phyloP scores from a whole-genome alignment of 2,888 invertebrate species.

The Pemphredon lugubris region DNA sequence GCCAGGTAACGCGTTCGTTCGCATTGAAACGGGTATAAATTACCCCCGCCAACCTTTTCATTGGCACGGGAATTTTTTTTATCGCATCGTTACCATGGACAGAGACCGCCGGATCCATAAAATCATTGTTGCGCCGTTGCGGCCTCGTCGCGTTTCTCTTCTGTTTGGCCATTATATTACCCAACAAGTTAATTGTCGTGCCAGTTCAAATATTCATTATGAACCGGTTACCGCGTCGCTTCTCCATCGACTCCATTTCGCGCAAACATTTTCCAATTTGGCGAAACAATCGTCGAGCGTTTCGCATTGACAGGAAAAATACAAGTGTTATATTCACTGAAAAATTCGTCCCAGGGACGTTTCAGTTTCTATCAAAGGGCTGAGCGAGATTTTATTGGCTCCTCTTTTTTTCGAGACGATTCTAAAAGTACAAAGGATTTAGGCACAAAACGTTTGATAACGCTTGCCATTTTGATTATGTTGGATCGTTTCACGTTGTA shows the following conservation, averaged over 20 bases:
- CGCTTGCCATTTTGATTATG: too few relatives aligned
- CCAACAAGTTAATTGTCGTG: constrained; percentile 68
- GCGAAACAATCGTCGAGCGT: constrained; percentile 42
- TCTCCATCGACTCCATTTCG: constrained; percentile 40
- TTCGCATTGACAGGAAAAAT: constrained; percentile 6
- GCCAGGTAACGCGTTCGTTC: neutral
- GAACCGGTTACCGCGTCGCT: constrained; percentile 49
- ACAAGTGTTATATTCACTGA: neutral
- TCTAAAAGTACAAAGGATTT: too few relatives aligned
- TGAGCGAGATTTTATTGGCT: neutral
- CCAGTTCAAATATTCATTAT: constrained; percentile 71
- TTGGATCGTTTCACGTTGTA: too few relatives aligned
- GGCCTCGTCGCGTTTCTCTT: neutral
- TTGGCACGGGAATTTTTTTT: neutral
- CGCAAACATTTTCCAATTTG: constrained; percentile 61
- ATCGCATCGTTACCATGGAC: neutral
- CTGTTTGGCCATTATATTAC: constrained; percentile 61
- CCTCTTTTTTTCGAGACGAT: neutral
- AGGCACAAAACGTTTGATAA: too few relatives aligned
- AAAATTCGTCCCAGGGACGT: neutral
- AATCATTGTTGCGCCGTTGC: constrained; percentile 18
- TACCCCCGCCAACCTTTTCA: neutral
- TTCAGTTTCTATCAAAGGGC: neutral
- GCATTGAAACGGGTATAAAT: neutral
- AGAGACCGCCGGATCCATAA: neutral